Percentiles rank a stretch among this genome's conserved stretches.
Conservation (phyloP, 1,140 invertebrate species). For the Papilio helenus region DNA sequence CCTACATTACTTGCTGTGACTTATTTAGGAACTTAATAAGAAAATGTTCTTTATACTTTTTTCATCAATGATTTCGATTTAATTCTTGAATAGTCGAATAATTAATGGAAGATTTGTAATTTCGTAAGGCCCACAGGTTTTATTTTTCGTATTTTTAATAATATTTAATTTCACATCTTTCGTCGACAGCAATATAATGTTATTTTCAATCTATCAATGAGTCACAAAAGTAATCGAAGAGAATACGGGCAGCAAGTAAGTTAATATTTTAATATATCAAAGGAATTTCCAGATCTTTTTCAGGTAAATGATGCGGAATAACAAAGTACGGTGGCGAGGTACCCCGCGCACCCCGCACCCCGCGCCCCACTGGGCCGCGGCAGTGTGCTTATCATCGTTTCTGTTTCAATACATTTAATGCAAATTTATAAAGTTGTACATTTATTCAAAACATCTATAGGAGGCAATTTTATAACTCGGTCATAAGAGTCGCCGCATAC, state of each 20-base stretch:
- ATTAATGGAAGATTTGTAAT: neutral
- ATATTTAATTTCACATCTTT: no score
- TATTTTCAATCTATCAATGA: no score
- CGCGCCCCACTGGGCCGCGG: neutral
- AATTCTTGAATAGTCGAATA: neutral
- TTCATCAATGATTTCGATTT: neutral
- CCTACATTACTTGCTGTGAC: neutral
- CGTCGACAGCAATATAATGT: no score
- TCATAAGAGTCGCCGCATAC: no score
- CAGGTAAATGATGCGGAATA: constrained; percentile 22
- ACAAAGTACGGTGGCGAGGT: neutral
- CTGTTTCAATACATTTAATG: constrained; percentile 17
- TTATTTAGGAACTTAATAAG: neutral
- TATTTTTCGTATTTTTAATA: no score
- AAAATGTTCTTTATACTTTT: neutral
- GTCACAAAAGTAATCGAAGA: no score
- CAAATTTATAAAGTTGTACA: constrained; percentile 8
- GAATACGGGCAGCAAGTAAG: neutral
- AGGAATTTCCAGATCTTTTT: constrained; percentile 7
- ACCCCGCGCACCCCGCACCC: neutral
- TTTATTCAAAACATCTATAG: neutral
- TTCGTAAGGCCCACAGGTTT: neutral
- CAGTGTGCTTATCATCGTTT: neutral
- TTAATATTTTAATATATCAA: constrained; percentile 1
- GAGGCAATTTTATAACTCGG: no score